Base-by-base conservation (phyloP, 2,113 vertebrate species). In the Seriola rivoliana region DNA sequence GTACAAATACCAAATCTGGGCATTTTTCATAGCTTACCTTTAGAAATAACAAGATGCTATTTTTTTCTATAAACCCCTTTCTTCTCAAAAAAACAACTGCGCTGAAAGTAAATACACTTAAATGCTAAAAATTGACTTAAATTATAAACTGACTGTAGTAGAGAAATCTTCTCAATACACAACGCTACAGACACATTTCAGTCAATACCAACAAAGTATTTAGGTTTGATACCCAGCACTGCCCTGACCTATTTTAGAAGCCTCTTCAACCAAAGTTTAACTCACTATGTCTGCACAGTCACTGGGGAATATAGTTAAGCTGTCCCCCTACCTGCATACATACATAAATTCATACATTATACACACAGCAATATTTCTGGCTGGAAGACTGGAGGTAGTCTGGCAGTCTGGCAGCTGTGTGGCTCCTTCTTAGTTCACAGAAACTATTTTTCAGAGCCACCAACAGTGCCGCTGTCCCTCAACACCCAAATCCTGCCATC, bases 401-500 rank as follows among this genome's bases (percentile, higher is more conserved):
- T 58, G 54, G n/a, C 62, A n/a, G 66, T 54, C 0, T 40, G 29
- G 29, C n/a, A 60, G 25, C 71, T 60, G 69, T 57, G 48, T 40
- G 36, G 62, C 72, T n/a, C 21, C 77, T 68, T 83, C 82, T 62
- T 74, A 38, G 11, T 58, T 75, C 63, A 21, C 46, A 73, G 40
- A 78, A 66, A 59, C 23, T 8, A 17, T 82, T 82, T 76, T 59
- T 71, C 60, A 40, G 38, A 79, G 52, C 52, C 68, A 71, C 80
- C 75, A 71, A 52, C 75, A 52, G 71, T 77, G 55, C 60, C 14
- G 64, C 55, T 29, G 7, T 83, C 79, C 60, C 62, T 82, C 52
- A 55, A 29, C 60, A 65, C 10, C 48, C 62, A 73, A 80, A 82
- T 75, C 29, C 78, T 67, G 38, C 85, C 74, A 75, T 78, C 74